Evolutionary conservation across 2,888 invertebrate genomes (phyloP), one percentile per base, ranked within the genome.

Genomic region (Eristalis intricaria): DNA sequence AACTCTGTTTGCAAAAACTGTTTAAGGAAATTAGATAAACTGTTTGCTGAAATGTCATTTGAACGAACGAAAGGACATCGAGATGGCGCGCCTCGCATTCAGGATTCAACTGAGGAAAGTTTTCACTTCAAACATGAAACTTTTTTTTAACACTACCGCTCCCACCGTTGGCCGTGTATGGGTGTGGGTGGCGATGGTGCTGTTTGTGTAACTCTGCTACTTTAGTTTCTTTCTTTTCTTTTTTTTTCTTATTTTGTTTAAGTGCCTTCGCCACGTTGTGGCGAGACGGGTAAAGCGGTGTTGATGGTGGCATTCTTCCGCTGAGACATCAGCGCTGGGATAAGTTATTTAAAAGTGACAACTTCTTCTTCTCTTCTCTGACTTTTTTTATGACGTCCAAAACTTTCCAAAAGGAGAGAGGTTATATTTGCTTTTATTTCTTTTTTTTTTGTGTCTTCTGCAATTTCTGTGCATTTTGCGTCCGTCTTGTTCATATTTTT

Each of bases 11-110:
- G 77, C 74, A 82, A 86, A 86, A 86, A 86, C 81, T 86, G 81
- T 86, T 87, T 84, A 76, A 84, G 79, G 79, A 87, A 87, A 87
- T 87, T 87, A 87, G 84, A 87, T 83, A 84, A 87, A 87, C 84
- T 87, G 87, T 87, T 87, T 87, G 87, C 87, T 73, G 87, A 80
- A 84, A 87, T 87, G 84, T 87, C 87, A 87, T 83, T 84, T 80
- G 79, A 87, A 80, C 64, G 75, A 58, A 69, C 43, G 66, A 65
- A 76, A 79, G 73, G 73, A 80, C 79, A 70, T 79, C 60, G 65
- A 66, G 75, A 71, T 80, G 79, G 71, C 60, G 66, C 50, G 58
- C 61, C 69, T 78, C 77, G 71, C 76, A 82, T 83, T 76, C 83
- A 73, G 87, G 26, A 80, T 80, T 83, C 76, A 83, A 79, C 86